Evolutionary conservation across 2,113 vertebrate genomes (phyloP).

Genomic region (Mola mola): DNA sequence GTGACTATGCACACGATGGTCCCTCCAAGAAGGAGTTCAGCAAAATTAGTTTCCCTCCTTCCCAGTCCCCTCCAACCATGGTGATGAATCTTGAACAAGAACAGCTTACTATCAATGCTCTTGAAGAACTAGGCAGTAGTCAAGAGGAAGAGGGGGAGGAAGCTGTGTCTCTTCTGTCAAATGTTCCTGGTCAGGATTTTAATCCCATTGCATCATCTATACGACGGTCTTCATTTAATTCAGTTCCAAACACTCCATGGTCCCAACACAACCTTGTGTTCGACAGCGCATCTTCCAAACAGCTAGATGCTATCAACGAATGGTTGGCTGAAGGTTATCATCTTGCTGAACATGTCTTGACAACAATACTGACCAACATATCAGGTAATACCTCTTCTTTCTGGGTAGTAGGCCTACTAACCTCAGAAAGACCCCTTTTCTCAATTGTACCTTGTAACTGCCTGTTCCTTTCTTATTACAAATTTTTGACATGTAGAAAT

Average conservation of each 20-base stretch:
- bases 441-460: conserved; percentile 1
- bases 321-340: conserved; percentile 84
- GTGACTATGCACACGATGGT: conserved; percentile 4
- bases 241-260: conserved; percentile 33
- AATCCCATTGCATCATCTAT: conserved; percentile 10
- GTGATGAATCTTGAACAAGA: conserved; percentile 86
- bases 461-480: background rate
- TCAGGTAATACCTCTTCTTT: conserved; percentile 85
- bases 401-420: conserved; percentile 73
- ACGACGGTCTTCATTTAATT: conserved; percentile 31
- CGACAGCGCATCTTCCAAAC: conserved; percentile 70
- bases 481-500: background rate
- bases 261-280: conserved; percentile 48
- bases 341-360: conserved; percentile 84
- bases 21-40: conserved; percentile 4
- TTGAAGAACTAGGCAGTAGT: conserved; percentile 81
- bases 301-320: conserved; percentile 80
- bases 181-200: conserved; percentile 14
- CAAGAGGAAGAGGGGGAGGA: conserved; percentile 66
- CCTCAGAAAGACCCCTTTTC: conserved; percentile 19
- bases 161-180: background rate
- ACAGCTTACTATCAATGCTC: conserved; percentile 84
- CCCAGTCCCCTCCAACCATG: conserved; percentile 46
- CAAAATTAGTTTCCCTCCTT: conserved; percentile 18
- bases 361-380: conserved; percentile 85